Conservation (phyloP, 2,113 vertebrate species). For the Mastomys coucha region DNA sequence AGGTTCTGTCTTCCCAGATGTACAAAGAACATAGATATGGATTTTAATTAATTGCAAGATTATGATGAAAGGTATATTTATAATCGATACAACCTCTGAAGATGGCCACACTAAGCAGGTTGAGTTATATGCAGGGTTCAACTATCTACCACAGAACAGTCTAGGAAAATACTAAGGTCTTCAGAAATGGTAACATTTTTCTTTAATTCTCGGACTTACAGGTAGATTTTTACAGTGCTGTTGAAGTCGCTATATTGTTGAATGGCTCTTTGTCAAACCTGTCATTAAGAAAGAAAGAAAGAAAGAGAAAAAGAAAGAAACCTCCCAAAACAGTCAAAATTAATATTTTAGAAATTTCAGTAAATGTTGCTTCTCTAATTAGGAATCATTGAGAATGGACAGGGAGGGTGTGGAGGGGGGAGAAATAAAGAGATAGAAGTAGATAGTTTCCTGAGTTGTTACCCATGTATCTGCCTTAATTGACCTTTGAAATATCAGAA, state of each 20-base stretch:
- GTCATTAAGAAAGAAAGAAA: neutral
- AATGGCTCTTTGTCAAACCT: neutral
- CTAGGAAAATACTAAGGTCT: conserved; percentile 22
- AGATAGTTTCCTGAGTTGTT: neutral
- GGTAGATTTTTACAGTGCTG: neutral
- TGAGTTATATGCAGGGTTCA: conserved; percentile 39
- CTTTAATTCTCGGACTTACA: neutral
- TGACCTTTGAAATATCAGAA: neutral
- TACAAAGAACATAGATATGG: neutral
- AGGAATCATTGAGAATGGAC: neutral
- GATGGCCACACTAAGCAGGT: neutral
- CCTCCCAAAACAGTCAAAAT: neutral
- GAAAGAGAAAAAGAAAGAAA: neutral
- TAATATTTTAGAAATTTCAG: neutral
- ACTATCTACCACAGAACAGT: conserved; percentile 9
- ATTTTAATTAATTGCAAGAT: conserved; percentile 33
- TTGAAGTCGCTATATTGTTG: neutral
- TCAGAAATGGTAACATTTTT: conserved; percentile 39
- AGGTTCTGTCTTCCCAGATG: neutral
- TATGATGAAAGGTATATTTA: conserved; percentile 25
- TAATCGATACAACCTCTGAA: conserved; percentile 38
- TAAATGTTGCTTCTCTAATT: conserved; percentile 39
- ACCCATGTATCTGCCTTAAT: neutral
- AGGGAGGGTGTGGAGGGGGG: neutral
- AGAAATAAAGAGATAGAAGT: neutral